phyloP scores from a whole-genome alignment of 2,113 vertebrate genomes.

The Oryctolagus cuniculus region DNA sequence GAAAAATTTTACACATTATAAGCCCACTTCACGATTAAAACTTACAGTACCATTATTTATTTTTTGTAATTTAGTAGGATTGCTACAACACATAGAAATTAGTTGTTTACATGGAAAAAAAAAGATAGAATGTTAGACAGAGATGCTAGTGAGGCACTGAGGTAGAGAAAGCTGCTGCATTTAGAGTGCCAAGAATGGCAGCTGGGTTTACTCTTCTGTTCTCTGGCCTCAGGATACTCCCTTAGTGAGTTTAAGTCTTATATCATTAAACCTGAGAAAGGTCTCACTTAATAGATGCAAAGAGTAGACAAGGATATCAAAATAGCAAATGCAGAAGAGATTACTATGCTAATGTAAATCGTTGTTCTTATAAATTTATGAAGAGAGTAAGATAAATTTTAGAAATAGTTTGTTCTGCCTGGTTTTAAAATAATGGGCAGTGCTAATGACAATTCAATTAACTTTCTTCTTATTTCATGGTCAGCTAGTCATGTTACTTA shows the following conservation, averaged over 20 bases:
- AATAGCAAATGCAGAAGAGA: background rate
- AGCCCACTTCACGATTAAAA: constrained; percentile 24
- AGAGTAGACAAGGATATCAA: background rate
- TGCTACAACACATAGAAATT: background rate
- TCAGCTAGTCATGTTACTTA: background rate
- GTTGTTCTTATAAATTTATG: background rate
- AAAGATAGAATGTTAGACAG: background rate
- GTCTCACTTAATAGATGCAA: background rate
- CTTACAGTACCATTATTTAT: background rate
- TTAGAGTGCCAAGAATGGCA: background rate
- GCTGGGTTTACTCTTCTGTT: background rate
- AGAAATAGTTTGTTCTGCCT: background rate
- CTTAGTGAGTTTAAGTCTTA: background rate
- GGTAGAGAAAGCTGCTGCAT: background rate
- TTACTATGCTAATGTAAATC: background rate
- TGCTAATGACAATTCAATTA: background rate
- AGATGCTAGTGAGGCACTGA: background rate
- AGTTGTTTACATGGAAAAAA: background rate
- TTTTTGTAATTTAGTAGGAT: constrained; percentile 13
- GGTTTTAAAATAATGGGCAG: background rate
- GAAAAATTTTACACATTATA: constrained; percentile 72
- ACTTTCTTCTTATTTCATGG: background rate
- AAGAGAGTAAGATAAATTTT: constrained; percentile 38
- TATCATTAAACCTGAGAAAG: background rate
- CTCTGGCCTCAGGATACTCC: background rate